Percentiles rank a stretch among this genome's conserved stretches.
Conservation (phyloP, 1,140 invertebrate species). For the Zaprionus ghesquierei region DNA sequence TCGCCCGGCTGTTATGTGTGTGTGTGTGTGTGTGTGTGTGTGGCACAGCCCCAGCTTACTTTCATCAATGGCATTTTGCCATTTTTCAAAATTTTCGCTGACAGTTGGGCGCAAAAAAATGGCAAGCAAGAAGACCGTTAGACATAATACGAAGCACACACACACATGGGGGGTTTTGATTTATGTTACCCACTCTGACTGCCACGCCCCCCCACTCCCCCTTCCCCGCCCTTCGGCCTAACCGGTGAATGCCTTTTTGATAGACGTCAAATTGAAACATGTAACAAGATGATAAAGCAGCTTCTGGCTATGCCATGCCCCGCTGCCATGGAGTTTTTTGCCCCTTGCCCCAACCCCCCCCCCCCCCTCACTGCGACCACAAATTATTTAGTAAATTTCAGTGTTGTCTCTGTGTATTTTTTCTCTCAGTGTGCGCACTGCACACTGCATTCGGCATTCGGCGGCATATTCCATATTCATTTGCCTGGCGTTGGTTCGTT, state of each 20-base stretch:
- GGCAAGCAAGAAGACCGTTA: slow-evolving; percentile 41
- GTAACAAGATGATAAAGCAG: slow-evolving; percentile 77
- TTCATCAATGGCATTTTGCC: slow-evolving; percentile 80
- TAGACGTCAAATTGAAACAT: slow-evolving; percentile 73
- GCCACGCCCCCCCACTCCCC: slow-evolving; percentile 16
- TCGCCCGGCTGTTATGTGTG: neutral
- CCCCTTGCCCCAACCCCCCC: no score
- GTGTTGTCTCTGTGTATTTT: slow-evolving; percentile 10
- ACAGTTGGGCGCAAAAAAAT: slow-evolving; percentile 55
- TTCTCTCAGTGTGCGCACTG: neutral
- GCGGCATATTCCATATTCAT: slow-evolving; percentile 74
- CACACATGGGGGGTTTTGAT: slow-evolving; percentile 51
- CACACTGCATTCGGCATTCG: neutral
- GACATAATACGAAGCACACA: slow-evolving; percentile 60
- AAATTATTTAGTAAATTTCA: slow-evolving; percentile 76
- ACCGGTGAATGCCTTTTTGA: slow-evolving; percentile 62
- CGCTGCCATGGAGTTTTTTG: no score
- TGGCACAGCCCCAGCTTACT: slow-evolving; percentile 46
- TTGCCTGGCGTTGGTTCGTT: slow-evolving; percentile 62
- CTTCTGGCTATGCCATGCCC: neutral
- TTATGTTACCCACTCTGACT: slow-evolving; percentile 41
- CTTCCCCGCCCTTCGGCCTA: slow-evolving; percentile 15
- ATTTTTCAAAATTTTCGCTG: slow-evolving; percentile 82
- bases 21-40: neutral
- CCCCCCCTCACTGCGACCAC: slow-evolving; percentile 28